Base-by-base conservation (phyloP, 2,113 vertebrate genomes). In the Numida meleagris region DNA sequence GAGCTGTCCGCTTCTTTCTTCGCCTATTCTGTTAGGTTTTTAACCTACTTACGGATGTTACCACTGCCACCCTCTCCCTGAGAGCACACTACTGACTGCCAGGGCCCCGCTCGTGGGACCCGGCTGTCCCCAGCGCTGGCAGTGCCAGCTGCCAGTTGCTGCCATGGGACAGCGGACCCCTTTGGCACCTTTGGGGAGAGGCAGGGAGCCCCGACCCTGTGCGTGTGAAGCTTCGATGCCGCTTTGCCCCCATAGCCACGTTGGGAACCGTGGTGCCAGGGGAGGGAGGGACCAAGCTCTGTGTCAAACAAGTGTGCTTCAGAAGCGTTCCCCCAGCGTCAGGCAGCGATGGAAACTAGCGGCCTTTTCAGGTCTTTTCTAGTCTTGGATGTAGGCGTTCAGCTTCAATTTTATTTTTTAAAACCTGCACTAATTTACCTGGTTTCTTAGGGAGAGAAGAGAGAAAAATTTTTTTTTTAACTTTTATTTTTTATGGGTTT, bases 371-470 rank as follows among this genome's bases (percentile, higher is more conserved):
- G 89, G 96, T 96, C 96, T 97, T 95, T 97, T 96, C 97, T 97
- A 80, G 96, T 97, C 97, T 97, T 97, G 97, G 96, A 98, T 96
- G 97, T 97, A 97, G 97, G 95, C 76, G 70, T 98, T 97, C 94
- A 96, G 97, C 98, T 98, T 98, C 97, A 87, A 91, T 95, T 97
- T 98, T 97, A 96, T 97, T 98, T 97, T 98, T 97, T 96, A 95
- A 97, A 97, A 96, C 96, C 97, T 98, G 98, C 98, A 98, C 98
- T 98, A 98, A 98, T 97, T 98, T 97, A 98, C 98, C 97, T 98
- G 97, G 97, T 98, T 98, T 98, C 98, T 86, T 98, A 98, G 97
- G 96, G 97, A 95, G 94, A 97, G 89, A 93, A 95, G 89, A 92
- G 73, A 95, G 89, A 57, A 43, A 43, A 43, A 14, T 72, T 93